These are phyloP conservation scores for Pseudomyrmex sp. DNA, from an alignment of 1,140 invertebrate species.

Conservation along the genomic window DNA sequence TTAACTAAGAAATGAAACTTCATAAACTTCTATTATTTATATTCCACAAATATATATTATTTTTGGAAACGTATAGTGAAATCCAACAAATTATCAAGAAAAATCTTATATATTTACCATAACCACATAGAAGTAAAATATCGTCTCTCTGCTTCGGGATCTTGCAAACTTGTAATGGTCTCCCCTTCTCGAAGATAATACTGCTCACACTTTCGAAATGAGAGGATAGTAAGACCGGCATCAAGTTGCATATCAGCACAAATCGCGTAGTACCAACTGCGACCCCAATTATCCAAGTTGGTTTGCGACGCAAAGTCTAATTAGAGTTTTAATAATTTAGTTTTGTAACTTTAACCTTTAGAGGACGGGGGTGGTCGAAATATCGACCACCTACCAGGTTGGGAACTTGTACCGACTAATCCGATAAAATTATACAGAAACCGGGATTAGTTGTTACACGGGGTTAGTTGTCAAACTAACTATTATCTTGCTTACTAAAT, in stretches of 20 bases:
- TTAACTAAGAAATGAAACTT: background rate
- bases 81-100: background rate
- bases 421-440: no score
- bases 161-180: constrained; percentile 74
- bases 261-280: constrained; percentile 84
- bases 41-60: background rate
- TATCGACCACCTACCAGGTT: no score
- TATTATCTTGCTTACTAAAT: no score
- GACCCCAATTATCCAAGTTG: constrained; percentile 83
- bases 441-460: no score
- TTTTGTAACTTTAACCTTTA: no score
- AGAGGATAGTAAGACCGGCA: constrained; percentile 81
- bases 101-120: constrained; percentile 72
- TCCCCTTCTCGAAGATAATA: constrained; percentile 82
- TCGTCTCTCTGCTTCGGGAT: constrained; percentile 79
- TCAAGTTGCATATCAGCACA: constrained; percentile 85
- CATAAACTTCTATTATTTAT: background rate
- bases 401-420: no score
- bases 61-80: no score
- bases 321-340: background rate
- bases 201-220: constrained; percentile 78
- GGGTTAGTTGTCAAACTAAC: no score
- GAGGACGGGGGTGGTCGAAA: no score
- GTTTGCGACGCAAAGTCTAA: constrained; percentile 80
- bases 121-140: constrained; percentile 83